Conservation (phyloP, 1,140 invertebrate genomes). For the Orius laevigatus region DNA sequence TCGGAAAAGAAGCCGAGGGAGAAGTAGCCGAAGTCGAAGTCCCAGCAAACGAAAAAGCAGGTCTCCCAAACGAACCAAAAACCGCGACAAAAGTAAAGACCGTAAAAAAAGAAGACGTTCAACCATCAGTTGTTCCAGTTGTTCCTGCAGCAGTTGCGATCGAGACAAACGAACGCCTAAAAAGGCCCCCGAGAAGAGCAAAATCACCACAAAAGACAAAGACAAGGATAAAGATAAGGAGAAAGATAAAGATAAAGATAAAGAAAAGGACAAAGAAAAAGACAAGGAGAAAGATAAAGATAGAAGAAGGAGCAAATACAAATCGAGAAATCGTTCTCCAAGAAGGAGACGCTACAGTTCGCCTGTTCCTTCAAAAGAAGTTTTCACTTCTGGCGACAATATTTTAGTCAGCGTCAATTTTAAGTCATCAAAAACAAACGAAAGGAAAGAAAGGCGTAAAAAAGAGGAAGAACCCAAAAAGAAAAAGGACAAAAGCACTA, state of each 20-base stretch:
- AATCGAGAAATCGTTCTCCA: conserved; percentile 15
- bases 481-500: conserved; percentile 22
- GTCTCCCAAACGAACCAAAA: conserved; percentile 21
- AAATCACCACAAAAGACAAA: conserved; percentile 35
- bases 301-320: conserved; percentile 32
- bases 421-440: conserved; percentile 35
- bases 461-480: conserved; percentile 31
- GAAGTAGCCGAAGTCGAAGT: conserved; percentile 15
- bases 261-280: conserved; percentile 30
- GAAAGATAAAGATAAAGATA: conserved; percentile 33
- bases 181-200: conserved; percentile 18
- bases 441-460: conserved; percentile 23
- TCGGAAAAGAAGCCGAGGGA: conserved; percentile 11
- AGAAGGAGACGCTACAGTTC: conserved; percentile 32
- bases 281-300: conserved; percentile 22
- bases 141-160: conserved; percentile 16
- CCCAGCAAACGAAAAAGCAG: conserved; percentile 19
- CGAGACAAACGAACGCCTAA: conserved; percentile 9
- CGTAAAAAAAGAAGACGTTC: conserved; percentile 15
- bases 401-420: conserved; percentile 84
- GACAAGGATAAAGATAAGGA: conserved; percentile 34
- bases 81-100: conserved; percentile 16
- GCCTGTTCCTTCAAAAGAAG: conserved; percentile 62
- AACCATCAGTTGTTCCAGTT: conserved; percentile 16
- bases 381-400: conserved; percentile 80